Evolutionary conservation across 2,113 vertebrate genomes (phyloP).

Genomic region (Phalacrocorax pelagicus): DNA sequence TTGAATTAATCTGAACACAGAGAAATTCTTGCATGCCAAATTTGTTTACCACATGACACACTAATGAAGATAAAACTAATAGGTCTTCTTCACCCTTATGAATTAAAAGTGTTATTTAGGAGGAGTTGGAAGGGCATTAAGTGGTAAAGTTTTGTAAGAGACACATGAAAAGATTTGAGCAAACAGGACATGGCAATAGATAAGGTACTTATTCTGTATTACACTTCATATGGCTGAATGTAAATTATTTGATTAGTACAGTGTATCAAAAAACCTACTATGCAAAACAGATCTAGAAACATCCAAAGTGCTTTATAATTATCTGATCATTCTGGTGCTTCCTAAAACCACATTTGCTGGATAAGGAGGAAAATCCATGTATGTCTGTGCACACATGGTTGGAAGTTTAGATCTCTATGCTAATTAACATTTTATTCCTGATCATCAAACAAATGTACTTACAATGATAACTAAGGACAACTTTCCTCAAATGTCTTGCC

Average conservation of each 20-base stretch:
- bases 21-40: conserved; percentile 67
- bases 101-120: conserved; percentile 32
- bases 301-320: conserved; percentile 2
- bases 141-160: conserved; percentile 19
- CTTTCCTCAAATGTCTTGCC: neutral
- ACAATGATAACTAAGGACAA: neutral
- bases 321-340: neutral
- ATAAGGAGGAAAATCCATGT: neutral
- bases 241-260: conserved; percentile 35
- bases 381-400: neutral
- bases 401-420: neutral
- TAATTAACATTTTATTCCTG: neutral
- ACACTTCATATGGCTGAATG: conserved; percentile 26
- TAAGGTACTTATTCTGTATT: conserved; percentile 2
- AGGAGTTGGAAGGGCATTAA: conserved; percentile 1
- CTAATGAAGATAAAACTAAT: conserved; percentile 64
- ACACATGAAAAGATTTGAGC: neutral
- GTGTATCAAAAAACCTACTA: neutral
- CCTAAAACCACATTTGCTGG: neutral
- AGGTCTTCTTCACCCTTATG: neutral
- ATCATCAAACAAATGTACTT: neutral
- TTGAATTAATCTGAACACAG: conserved; percentile 76
- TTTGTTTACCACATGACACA: conserved; percentile 66
- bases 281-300: conserved; percentile 8
- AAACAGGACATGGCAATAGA: conserved; percentile 32